Percentiles rank a stretch among this genome's conserved stretches.
These are phyloP conservation scores for Manacus vitellinus DNA, from an alignment of 2,113 vertebrate species.

Conservation along the genomic window DNA sequence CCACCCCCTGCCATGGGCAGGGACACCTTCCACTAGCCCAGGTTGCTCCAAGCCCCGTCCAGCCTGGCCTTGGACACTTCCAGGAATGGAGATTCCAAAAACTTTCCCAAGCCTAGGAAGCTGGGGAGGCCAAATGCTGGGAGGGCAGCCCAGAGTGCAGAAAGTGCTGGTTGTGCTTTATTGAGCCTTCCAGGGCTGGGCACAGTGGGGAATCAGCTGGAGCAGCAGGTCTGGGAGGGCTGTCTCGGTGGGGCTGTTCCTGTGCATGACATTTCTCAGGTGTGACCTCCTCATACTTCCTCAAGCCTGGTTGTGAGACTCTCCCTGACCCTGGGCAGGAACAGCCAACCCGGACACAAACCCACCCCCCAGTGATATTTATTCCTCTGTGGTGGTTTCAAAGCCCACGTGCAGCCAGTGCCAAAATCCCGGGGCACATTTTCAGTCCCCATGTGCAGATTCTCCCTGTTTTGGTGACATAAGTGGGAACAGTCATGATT, in stretches of 20 bases:
- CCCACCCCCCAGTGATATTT: neutral
- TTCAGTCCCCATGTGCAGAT: neutral
- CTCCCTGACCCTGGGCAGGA: neutral
- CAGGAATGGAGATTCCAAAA: neutral
- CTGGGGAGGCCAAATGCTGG: neutral
- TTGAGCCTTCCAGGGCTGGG: neutral
- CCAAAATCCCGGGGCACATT: neutral
- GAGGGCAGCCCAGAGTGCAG: neutral
- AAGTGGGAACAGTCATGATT: neutral
- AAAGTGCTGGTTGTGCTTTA: neutral
- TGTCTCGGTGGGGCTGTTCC: neutral
- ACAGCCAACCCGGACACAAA: neutral
- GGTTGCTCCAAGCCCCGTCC: neutral
- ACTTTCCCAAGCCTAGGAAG: neutral
- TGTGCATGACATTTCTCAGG: neutral
- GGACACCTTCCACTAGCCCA: neutral
- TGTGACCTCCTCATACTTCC: neutral
- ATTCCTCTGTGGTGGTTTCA: neutral
- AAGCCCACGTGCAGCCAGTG: neutral
- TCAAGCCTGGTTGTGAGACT: neutral
- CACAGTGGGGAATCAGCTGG: neutral
- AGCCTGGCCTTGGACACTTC: fast-evolving
- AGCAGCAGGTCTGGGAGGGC: neutral
- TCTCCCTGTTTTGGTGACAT: neutral
- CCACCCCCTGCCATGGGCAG: neutral